Conservation (phyloP, 2,797 vertebrate genomes). For the Alca torda region DNA sequence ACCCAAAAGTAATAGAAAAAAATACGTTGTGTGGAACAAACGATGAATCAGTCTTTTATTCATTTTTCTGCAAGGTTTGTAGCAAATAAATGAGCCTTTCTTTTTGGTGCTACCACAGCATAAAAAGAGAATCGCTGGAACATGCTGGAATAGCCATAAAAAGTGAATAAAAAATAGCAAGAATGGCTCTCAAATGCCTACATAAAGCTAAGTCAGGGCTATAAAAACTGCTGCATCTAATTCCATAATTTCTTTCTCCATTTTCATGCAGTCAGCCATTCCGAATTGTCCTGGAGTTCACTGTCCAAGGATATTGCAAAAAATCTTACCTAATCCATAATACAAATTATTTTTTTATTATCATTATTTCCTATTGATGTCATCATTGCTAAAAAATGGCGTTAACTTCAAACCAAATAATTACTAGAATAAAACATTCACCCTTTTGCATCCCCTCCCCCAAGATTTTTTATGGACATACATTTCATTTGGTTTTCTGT, state of each 20-base stretch:
- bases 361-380: neutral
- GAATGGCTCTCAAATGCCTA: conserved; percentile 68
- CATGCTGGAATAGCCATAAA: conserved; percentile 68
- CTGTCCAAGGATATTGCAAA: conserved; percentile 36
- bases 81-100: conserved; percentile 68
- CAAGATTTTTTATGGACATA: conserved; percentile 28
- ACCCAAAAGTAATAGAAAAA: conserved; percentile 51
- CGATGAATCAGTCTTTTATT: conserved; percentile 65
- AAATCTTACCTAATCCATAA: neutral
- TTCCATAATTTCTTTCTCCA: conserved; percentile 47
- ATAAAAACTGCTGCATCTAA: conserved; percentile 66
- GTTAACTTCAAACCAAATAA: conserved; percentile 5
- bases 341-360: neutral
- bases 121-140: conserved; percentile 69
- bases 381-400: neutral
- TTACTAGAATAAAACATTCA: neutral
- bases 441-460: neutral
- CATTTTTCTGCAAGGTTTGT: conserved; percentile 69
- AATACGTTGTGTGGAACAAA: conserved; percentile 51
- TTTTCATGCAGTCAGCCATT: conserved; percentile 66
- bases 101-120: conserved; percentile 69
- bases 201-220: conserved; percentile 68
- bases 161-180: conserved; percentile 70
- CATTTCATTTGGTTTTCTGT: conserved; percentile 52
- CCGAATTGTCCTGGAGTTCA: conserved; percentile 48